Conservation (phyloP, 35 echinoderm and acorn worm species). For the Chiridota heheva region DNA sequence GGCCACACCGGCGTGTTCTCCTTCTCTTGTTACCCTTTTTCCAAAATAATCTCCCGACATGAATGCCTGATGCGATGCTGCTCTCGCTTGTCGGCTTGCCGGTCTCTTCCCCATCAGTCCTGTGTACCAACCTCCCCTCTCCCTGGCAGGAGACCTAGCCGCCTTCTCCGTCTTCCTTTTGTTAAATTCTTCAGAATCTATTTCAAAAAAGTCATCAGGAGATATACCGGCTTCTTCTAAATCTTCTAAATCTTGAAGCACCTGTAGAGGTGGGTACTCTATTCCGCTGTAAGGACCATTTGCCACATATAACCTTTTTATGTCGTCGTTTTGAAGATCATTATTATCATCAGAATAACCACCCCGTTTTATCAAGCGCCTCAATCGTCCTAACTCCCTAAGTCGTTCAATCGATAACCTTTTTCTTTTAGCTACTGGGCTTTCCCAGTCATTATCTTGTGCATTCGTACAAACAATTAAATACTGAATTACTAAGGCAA, state of each 20-base stretch:
- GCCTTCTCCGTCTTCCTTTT: not conserved
- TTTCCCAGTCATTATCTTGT: no score
- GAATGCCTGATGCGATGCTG: constrained; percentile 14
- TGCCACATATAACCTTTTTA: no score
- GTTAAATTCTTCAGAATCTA: no score
- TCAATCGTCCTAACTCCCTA: constrained; percentile 10
- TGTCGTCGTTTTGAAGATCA: not conserved
- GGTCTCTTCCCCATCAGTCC: constrained; percentile 29
- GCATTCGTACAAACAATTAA: no score
- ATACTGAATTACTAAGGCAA: no score
- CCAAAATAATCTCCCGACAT: constrained; percentile 38
- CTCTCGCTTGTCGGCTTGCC: not conserved
- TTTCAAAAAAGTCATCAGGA: no score
- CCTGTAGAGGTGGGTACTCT: constrained; percentile 30
- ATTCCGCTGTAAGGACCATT: not conserved
- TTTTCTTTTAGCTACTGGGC: constrained; percentile 17
- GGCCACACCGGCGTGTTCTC: no score
- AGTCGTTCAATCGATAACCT: constrained; percentile 7
- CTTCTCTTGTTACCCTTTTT: no score
- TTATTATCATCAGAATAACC: not conserved
- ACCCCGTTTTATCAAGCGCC: constrained; percentile 26
- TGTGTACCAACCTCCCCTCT: constrained; percentile 21
- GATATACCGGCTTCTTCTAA: constrained; percentile 6
- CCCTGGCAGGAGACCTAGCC: not conserved
- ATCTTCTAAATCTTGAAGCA: constrained; percentile 4